Base-by-base conservation (phyloP, 2,113 vertebrate genomes). In the Bufo bufo region DNA sequence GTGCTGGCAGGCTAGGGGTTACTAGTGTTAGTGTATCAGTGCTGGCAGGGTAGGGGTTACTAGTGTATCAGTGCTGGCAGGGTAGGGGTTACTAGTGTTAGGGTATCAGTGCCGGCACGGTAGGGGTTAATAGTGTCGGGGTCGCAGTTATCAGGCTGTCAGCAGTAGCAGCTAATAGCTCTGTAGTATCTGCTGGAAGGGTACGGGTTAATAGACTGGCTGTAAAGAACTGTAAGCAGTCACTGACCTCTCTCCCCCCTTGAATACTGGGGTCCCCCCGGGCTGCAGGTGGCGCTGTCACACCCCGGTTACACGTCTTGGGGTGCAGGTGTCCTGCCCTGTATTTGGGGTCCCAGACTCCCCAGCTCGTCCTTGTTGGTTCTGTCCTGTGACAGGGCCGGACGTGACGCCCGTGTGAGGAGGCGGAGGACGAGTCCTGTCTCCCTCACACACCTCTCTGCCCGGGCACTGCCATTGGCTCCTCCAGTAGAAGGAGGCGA, bases 361-460 rank as follows among this genome's bases (percentile, higher is more conserved):
- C 45, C 56, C 85, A 75, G 77, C 23, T 56, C 79, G 86, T 83
- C 80, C 86, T 87, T 88, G 86, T 75, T 82, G 74, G 79, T 82
- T 71, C 86, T 83, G 66, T 72, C 79, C 79, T 78, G 54, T 86
- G 85, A 86, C 85, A 82, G 86, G 66, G 12, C 79, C 86, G 86
- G 86, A 88, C 65, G 80, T 88, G 86, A 88, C 86, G 86, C 78
- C 19, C 43, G 59, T 3, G 20, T 59, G 80, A 65, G 59, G 77
- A 79, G 77, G n/a, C n/a, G n/a, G 54, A 14, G 23, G 58, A 43
- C 43, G 43, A 47, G 33, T 4, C 12, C 47, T 56, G 50, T 12
- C 69, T 69, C 59, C 61, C 47, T 52, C 49, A 65, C 85, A 86
- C 85, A 87, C 85, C 78, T 49, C 79, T 56, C 69, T 0, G 66